These are phyloP conservation scores for Helicoverpa assulta DNA, from an alignment of 2,888 invertebrate genomes.

Conservation along the genomic window DNA sequence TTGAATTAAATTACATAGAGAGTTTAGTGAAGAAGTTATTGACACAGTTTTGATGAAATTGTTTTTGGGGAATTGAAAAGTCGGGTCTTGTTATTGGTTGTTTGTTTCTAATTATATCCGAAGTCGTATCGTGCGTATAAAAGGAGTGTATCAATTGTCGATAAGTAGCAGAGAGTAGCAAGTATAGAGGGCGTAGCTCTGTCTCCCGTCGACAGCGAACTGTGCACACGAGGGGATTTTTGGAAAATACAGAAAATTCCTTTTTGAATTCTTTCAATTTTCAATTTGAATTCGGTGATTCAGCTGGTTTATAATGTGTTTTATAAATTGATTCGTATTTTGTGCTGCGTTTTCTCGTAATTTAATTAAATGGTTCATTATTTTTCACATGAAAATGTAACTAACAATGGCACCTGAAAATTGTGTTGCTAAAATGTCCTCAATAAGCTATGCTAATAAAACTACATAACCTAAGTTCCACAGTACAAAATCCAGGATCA, in stretches of 20 bases:
- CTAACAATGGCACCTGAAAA: rapidly evolving
- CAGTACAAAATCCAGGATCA: conserved; percentile 7
- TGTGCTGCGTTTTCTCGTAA: rapidly evolving
- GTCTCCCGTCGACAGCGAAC: conserved; percentile 75
- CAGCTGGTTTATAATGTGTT: rapidly evolving
- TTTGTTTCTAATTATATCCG: conserved; percentile 43
- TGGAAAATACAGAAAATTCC: conserved; percentile 29
- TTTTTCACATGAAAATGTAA: rapidly evolving
- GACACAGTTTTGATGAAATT: rapidly evolving
- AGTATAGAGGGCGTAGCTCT: conserved; percentile 77
- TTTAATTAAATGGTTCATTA: neutral
- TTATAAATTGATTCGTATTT: neutral
- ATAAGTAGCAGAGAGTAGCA: conserved; percentile 70
- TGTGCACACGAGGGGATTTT: conserved; percentile 73
- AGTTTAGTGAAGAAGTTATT: neutral
- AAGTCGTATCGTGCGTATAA: conserved; percentile 66
- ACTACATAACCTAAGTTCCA: neutral
- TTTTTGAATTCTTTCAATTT: conserved; percentile 1
- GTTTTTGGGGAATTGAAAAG: neutral
- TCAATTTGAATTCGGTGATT: neutral
- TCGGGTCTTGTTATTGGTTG: neutral
- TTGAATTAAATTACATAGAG: neutral
- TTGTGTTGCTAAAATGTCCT: neutral
- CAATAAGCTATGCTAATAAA: neutral
- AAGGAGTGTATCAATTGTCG: conserved; percentile 70